Evolutionary conservation across 2,113 vertebrate genomes (phyloP).

Genomic region (zebrafish (Danio rerio)): GRCz12tu NC_133180.1:31965501-31966000

Average conservation of each 20-base stretch:
- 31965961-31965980: too few species aligned
- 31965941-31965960: too few species aligned
- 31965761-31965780: neutral
- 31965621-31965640: constrained; percentile 8
- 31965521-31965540: constrained; percentile 39
- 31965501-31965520: constrained; percentile 30
- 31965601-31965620: constrained; percentile 14
- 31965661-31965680: constrained; percentile 6
- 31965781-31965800: neutral
- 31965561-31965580: constrained; percentile 39
- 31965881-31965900: neutral
- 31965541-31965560: constrained; percentile 31
- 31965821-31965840: neutral
- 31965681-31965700: constrained; percentile 21
- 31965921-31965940: neutral
- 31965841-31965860: neutral
- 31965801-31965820: neutral
- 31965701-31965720: constrained; percentile 8
- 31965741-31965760: neutral
- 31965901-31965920: neutral
- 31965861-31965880: neutral
- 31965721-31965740: neutral
- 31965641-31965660: neutral
- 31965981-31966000: too few species aligned
- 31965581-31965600: constrained; percentile 35